Conservation (phyloP, 2,113 vertebrate species). For the Colossoma macropomum region DNA sequence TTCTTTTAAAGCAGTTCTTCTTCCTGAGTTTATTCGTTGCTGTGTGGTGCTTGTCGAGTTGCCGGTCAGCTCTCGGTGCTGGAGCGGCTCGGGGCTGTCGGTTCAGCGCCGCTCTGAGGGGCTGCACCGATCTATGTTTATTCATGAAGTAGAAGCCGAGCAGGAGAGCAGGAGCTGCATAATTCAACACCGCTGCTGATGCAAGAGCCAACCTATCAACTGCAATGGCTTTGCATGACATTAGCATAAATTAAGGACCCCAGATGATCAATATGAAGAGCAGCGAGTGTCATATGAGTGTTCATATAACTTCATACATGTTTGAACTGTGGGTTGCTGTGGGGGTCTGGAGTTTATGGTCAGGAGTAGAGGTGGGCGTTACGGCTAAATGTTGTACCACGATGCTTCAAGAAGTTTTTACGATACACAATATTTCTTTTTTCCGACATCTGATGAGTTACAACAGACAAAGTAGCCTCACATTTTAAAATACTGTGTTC, state of each 20-base stretch:
- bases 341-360: too few relatives aligned
- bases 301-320: neutral
- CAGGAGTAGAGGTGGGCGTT: too few relatives aligned
- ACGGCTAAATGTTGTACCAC: too few relatives aligned
- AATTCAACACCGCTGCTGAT: slow-evolving; percentile 35
- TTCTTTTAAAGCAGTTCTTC: too few relatives aligned
- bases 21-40: too few relatives aligned
- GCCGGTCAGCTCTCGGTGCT: neutral
- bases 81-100: neutral
- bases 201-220: slow-evolving; percentile 42
- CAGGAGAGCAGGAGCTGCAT: neutral
- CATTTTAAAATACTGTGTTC: too few relatives aligned
- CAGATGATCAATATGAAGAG: slow-evolving; percentile 10
- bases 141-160: slow-evolving; percentile 9
- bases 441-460: too few relatives aligned
- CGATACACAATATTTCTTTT: too few relatives aligned
- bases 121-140: neutral
- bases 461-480: too few relatives aligned
- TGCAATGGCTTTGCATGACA: slow-evolving; percentile 51
- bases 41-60: too few relatives aligned
- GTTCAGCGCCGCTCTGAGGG: neutral
- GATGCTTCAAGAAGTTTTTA: too few relatives aligned
- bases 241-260: slow-evolving; percentile 42
- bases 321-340: too few relatives aligned
- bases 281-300: neutral